phyloP scores from a whole-genome alignment of 1,140 invertebrate species.

The Oedothorax gibbosus region DNA sequence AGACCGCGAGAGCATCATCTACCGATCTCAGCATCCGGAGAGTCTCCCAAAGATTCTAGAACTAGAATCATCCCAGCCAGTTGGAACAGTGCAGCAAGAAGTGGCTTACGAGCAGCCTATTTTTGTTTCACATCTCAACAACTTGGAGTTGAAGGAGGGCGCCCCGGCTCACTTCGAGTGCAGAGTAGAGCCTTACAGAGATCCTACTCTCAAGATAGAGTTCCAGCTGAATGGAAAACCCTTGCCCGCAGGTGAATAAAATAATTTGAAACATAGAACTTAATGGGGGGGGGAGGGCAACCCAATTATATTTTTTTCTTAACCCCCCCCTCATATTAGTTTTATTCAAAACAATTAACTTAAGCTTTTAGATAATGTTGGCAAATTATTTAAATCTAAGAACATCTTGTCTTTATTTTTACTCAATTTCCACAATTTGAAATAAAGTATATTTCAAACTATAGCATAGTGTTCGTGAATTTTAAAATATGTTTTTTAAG shows the following conservation, averaged over 20 bases:
- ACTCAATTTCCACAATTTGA: no score
- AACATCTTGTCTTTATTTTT: no score
- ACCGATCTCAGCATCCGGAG: slow-evolving; percentile 95
- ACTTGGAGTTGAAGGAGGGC: slow-evolving; percentile 88
- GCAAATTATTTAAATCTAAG: no score
- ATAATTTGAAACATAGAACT: no score
- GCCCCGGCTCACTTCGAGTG: slow-evolving; percentile 95
- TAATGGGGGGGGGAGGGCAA: no score
- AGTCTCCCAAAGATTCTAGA: slow-evolving; percentile 91
- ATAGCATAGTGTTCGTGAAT: no score
- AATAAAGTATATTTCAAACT: no score
- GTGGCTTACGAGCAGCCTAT: slow-evolving; percentile 85
- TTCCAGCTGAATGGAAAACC: slow-evolving; percentile 64
- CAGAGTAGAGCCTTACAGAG: slow-evolving; percentile 91
- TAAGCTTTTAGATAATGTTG: no score
- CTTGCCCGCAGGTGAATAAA: slow-evolving; percentile 42
- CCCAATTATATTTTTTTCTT: no score
- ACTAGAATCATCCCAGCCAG: slow-evolving; percentile 73
- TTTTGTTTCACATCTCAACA: slow-evolving; percentile 91
- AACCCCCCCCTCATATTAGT: no score
- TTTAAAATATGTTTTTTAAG: no score
- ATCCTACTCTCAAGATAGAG: slow-evolving; percentile 88
- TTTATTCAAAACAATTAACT: no score
- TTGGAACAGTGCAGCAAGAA: slow-evolving; percentile 75
- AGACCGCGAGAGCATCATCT: slow-evolving; percentile 76